A percentile compares a stretch with the other conserved stretches of the same genome.
phyloP scores from a whole-genome alignment of 2,888 invertebrate genomes.

The Hofmannophila pseudospretella region DNA sequence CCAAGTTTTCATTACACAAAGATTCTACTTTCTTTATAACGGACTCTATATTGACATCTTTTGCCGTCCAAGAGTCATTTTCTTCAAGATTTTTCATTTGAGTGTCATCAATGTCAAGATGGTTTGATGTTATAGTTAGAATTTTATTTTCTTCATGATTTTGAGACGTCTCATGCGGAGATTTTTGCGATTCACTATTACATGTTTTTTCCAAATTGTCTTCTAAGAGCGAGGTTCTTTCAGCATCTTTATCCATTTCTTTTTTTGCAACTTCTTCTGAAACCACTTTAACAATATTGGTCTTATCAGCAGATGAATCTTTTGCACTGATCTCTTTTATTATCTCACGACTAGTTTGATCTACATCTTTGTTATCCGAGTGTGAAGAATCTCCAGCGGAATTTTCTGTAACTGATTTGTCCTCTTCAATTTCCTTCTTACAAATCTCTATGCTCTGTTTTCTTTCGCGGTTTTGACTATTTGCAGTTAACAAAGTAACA shows the following conservation, averaged over 20 bases:
- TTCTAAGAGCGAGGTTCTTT: neutral
- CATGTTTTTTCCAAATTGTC: neutral
- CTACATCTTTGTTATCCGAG: constrained; percentile 11
- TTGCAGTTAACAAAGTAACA: constrained; percentile 37
- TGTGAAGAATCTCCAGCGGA: constrained; percentile 8
- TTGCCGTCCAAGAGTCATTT: constrained; percentile 87
- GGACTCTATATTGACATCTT: constrained; percentile 88
- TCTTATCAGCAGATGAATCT: neutral
- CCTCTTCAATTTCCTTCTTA: constrained; percentile 14
- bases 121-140: constrained; percentile 9
- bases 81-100: constrained; percentile 80
- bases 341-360: neutral
- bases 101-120: constrained; percentile 23
- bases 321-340: constrained; percentile 5
- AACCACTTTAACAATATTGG: neutral
- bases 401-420: constrained; percentile 10
- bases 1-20: constrained; percentile 69
- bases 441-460: constrained; percentile 19
- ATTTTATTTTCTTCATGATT: constrained; percentile 2
- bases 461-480: constrained; percentile 27
- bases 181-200: neutral
- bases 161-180: neutral
- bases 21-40: constrained; percentile 89
- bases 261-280: neutral
- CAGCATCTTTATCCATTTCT: neutral